Base-by-base conservation (phyloP, 2,888 invertebrate species). In the Mimas tiliae region DNA sequence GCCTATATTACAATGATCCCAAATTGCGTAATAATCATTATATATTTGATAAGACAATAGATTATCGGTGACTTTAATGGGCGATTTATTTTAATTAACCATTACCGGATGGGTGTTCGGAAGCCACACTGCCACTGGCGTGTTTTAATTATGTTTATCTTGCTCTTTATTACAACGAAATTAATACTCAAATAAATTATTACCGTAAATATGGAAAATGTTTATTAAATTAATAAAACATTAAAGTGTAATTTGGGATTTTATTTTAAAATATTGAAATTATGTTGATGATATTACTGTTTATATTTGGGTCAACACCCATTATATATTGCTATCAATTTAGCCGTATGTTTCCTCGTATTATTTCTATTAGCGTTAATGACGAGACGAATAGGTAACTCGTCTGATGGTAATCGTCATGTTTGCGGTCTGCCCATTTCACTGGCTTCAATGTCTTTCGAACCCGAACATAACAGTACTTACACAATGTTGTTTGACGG, bases 101-200 rank as follows among this genome's bases (percentile, higher is more conserved):
- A 70, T 72, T 73, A 71, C 66, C 58, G 52, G 67, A 55, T 51
- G 65, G 66, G 69, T 74, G 73, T 74, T 75, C 63, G 73, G 66
- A 65, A 70, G 65, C 73, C 63, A 53, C n/a, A n/a, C 68, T 75
- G 74, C 68, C 71, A 66, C 65, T 75, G 75, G 76, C 80, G 70
- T 82, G 42, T 85, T 87, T 85, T 84, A 85, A 87, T 87, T 83
- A 81, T 82, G 74, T 83, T 82, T 82, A 83, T 77, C 70, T 72
- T 73, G 72, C 77, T 74, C 69, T 79, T 80, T 80, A 79, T 80
- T 77, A 76, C 78, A 72, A 68, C 66, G 71, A 70, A 77, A 81
- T 81, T 79, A 76, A 82, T 80, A 66, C 74, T 80, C 81, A 78
- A 84, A 83, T 82, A 78, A 83, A 82, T 78, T 80, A 78, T 65